Base-by-base conservation (phyloP, 1,140 invertebrate genomes). In the Calliphora vicina region DNA sequence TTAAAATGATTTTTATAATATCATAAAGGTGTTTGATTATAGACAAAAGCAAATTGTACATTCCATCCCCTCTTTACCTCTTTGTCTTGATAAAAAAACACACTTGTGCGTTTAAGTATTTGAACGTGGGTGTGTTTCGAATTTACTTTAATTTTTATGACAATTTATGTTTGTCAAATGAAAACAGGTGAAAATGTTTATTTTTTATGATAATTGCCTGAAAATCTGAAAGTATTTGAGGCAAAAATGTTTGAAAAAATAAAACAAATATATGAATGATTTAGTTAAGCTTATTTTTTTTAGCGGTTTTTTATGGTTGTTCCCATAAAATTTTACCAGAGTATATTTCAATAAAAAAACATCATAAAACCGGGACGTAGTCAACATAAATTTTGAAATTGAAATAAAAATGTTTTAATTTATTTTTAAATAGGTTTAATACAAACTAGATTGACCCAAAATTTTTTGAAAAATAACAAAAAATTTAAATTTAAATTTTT, bases 201-300 rank as follows among this genome's bases (percentile, higher is more conserved):
- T 78, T 78, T 78, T 78, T 78, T 78, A 78, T 78, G 74, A 78
- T 78, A 78, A 78, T 78, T 78, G 74, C 35, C 42, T 43, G 25
- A 13, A 78, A 78, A 78, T 25, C 42, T 43, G 20, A 78, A 25
- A 43, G 74, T 35, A 35, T 35, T 35, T 35, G 6, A 10, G 6
- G 10, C 35, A 5, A 35, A 35, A 35, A 35, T 35, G n/a, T n/a
- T n/a, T n/a, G n/a, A n/a, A n/a, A n/a, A n/a, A n/a, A n/a, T n/a
- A n/a, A n/a, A n/a, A 27, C n/a, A 8, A 74, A 74, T 50, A 43
- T n/a, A n/a, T n/a, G n/a, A n/a, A n/a, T n/a, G n/a, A n/a, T 35
- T 50, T 50, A 8, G 1, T 35, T 35, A 10, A 5, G 35, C 10
- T 35, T 35, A 50, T 50, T 12, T 50, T 50, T 50, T 50, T 50